Percentiles rank a stretch among this genome's conserved stretches.
Evolutionary conservation across 2,113 vertebrate genomes (phyloP).

Genomic region (Cebus imitator): DNA sequence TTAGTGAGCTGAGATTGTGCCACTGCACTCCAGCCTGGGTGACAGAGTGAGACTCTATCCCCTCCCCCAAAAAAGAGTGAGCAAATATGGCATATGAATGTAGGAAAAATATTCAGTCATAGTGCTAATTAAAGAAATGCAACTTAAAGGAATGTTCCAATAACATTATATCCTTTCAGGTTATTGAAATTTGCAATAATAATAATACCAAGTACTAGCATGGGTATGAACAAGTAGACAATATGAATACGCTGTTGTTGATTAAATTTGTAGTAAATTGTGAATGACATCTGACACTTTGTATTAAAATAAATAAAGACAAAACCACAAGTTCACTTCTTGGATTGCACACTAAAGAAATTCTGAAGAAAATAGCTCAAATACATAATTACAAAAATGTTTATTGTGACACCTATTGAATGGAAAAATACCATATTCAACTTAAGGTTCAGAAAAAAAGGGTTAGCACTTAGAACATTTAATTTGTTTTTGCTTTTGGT

Average conservation of each 20-base stretch:
- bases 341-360: neutral
- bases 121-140: neutral
- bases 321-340: neutral
- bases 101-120: neutral
- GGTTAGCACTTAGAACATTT: neutral
- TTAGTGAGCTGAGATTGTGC: too few relatives aligned
- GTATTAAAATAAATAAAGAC: neutral
- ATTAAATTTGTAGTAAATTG: slow-evolving; percentile 5
- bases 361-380: neutral
- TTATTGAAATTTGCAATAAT: neutral
- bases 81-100: neutral
- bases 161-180: neutral
- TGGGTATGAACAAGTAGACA: neutral
- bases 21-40: too few relatives aligned
- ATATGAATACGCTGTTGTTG: neutral
- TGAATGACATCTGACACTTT: neutral
- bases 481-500: neutral
- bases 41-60: too few relatives aligned
- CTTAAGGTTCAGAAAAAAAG: neutral
- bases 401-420: neutral
- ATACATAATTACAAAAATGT: neutral
- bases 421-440: neutral
- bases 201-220: neutral
- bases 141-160: neutral
- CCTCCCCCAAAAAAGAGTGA: neutral